Evolutionary conservation across 2,113 vertebrate genomes (phyloP), one percentile per base, ranked within the genome.

Genomic region (Pterocles orientalis): DNA sequence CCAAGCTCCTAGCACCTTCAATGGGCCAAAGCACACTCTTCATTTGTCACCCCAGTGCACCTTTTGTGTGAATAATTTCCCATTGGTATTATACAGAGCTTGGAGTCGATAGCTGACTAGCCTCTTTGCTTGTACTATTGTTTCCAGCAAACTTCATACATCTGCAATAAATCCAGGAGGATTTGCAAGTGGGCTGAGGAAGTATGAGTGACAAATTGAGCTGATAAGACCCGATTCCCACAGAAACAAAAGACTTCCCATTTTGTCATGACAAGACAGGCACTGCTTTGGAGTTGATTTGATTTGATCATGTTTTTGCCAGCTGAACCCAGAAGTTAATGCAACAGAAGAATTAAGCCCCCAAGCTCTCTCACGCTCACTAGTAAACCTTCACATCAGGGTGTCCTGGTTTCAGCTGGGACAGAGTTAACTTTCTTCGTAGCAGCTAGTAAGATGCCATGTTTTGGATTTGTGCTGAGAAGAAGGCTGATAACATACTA

Each of bases 31-130:
- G 98, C 98, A 95, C 97, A 98, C 98, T 98, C 98, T 98, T 98
- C 98, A 98, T 99, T 99, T 99, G 98, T 99, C 99, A 99, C 98
- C 99, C 98, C 99, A 99, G 97, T 96, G 98, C 98, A 98, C 98
- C 99, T 99, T 99, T 99, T 99, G 99, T 99, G 97, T 94, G 72
- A 92, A 88, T 98, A 97, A 98, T 98, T 99, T 99, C 98, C 98
- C 98, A 97, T 97, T 97, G 97, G 98, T 98, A 98, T 98, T 98
- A 96, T 86, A 85, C 95, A 88, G 96, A 94, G 98, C 97, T 97
- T 97, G 97, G 95, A 98, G 97, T 98, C 5, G 88, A 97, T 97
- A 93, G 97, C 86, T 31, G 94, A 97, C 97, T 97, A 97, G 98
- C 94, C 97, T 98, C 96, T 98, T 98, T 47, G 96, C 98, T 97